A percentile compares a stretch with the other conserved stretches of the same genome.
phyloP scores from a whole-genome alignment of 2,888 invertebrate genomes.

The Strigamia maritima region DNA sequence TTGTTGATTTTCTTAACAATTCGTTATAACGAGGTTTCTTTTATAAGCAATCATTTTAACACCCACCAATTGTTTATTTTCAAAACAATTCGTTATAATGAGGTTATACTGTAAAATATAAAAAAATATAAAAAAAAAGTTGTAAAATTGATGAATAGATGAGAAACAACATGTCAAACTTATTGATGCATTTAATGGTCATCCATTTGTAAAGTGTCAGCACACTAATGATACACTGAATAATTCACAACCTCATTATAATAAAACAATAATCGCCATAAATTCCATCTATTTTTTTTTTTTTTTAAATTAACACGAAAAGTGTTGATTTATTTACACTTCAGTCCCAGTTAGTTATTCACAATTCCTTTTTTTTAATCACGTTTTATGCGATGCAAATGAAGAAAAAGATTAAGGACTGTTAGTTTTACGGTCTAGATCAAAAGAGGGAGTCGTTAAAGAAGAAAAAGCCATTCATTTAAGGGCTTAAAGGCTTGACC shows the following conservation, averaged over 20 bases:
- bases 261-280: slow-evolving; percentile 16
- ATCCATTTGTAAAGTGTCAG: slow-evolving; percentile 1
- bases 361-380: background rate
- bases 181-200: background rate
- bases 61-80: too few relatives aligned
- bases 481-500: slow-evolving; percentile 15
- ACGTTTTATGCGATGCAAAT: background rate
- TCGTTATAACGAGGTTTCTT: too few relatives aligned
- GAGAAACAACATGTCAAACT: background rate
- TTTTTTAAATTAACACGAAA: background rate
- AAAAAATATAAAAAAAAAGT: too few relatives aligned
- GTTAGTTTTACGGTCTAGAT: background rate
- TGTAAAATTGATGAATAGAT: background rate
- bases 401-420: background rate
- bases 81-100: too few relatives aligned
- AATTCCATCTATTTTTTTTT: background rate
- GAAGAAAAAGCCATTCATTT: background rate
- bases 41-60: too few relatives aligned
- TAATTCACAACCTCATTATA: slow-evolving; percentile 19
- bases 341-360: background rate
- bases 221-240: slow-evolving; percentile 5
- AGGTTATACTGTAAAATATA: too few relatives aligned
- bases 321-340: background rate
- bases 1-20: too few relatives aligned
- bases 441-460: background rate